Evolutionary conservation across 1,140 invertebrate species (phyloP).

Genomic region (Zaprionus ornatus): DNA sequence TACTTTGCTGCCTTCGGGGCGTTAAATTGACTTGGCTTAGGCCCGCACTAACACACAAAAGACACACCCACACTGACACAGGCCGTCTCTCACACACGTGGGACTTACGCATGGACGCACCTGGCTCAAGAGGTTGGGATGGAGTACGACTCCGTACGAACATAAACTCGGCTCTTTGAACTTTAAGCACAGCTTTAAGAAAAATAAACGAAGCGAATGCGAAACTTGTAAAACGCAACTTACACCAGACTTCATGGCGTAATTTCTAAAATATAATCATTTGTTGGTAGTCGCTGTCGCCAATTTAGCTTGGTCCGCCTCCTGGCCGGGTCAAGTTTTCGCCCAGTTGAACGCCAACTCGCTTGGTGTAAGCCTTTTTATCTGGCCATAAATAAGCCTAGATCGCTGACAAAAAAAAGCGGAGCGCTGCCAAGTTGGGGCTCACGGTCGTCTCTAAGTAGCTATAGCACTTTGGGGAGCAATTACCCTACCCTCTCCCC

Average conservation of each 20-base stretch:
- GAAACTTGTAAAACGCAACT: constrained; percentile 51
- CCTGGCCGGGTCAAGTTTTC: constrained; percentile 9
- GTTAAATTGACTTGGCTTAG: constrained; percentile 76
- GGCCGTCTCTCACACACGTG: constrained; percentile 26
- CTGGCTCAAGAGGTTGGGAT: constrained; percentile 22
- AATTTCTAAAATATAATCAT: constrained; percentile 52
- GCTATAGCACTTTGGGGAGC: constrained; percentile 74
- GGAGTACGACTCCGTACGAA: constrained; percentile 20
- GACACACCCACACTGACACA: background rate
- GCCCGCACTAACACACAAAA: constrained; percentile 37
- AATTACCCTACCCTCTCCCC: constrained; percentile 53
- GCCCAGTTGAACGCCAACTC: constrained; percentile 43
- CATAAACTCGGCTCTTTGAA: constrained; percentile 41
- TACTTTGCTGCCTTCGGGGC: constrained; percentile 78
- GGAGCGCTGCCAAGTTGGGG: constrained; percentile 11
- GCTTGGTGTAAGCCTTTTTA: constrained; percentile 71
- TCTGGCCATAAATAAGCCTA: constrained; percentile 73
- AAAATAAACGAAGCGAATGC: constrained; percentile 43
- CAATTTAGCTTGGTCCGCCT: constrained; percentile 22
- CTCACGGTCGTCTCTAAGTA: constrained; percentile 69
- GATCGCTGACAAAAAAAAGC: constrained; percentile 40
- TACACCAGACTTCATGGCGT: constrained; percentile 52
- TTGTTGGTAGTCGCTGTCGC: constrained; percentile 32
- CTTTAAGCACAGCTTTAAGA: constrained; percentile 55
- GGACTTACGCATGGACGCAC: constrained; percentile 55